phyloP scores from a whole-genome alignment of 2,113 vertebrate species.

The Desmodus rotundus region DNA sequence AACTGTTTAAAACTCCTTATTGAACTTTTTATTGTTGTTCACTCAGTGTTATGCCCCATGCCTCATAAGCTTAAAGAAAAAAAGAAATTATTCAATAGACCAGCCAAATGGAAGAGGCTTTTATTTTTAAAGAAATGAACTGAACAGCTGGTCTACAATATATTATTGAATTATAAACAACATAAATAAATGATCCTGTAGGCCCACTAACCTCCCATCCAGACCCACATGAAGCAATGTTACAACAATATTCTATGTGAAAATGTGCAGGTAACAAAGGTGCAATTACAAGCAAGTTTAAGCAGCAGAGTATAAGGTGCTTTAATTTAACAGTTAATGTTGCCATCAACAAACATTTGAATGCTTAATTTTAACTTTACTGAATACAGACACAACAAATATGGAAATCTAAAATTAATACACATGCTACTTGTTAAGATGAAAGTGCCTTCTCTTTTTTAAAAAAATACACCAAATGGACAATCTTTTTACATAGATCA shows the following conservation, averaged over 20 bases:
- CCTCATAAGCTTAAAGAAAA: slow-evolving; percentile 28
- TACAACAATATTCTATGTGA: slow-evolving; percentile 77
- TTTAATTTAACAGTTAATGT: slow-evolving; percentile 80
- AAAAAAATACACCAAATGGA: slow-evolving; percentile 79
- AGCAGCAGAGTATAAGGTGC: slow-evolving; percentile 88
- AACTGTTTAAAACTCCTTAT: neutral
- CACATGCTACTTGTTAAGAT: slow-evolving; percentile 80
- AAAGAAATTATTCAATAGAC: slow-evolving; percentile 47
- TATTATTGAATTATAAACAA: slow-evolving; percentile 81
- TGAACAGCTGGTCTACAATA: slow-evolving; percentile 81
- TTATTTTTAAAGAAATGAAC: slow-evolving; percentile 86
- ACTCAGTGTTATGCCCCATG: neutral
- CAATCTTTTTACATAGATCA: slow-evolving; percentile 76
- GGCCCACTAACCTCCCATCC: slow-evolving; percentile 75
- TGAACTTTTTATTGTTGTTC: neutral
- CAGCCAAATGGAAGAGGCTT: slow-evolving; percentile 80
- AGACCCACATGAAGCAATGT: slow-evolving; percentile 78
- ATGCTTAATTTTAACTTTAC: slow-evolving; percentile 79
- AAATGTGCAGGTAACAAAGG: slow-evolving; percentile 84
- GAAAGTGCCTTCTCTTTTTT: slow-evolving; percentile 82
- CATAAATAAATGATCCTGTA: slow-evolving; percentile 77
- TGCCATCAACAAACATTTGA: slow-evolving; percentile 75
- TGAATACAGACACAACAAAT: slow-evolving; percentile 76
- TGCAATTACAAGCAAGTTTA: slow-evolving; percentile 86
- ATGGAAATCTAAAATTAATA: slow-evolving; percentile 79